A percentile compares a stretch with the other conserved stretches of the same genome.
These are phyloP conservation scores for Lysiphlebus fabarum DNA, from an alignment of 1,140 invertebrate genomes.

Conservation along the genomic window DNA sequence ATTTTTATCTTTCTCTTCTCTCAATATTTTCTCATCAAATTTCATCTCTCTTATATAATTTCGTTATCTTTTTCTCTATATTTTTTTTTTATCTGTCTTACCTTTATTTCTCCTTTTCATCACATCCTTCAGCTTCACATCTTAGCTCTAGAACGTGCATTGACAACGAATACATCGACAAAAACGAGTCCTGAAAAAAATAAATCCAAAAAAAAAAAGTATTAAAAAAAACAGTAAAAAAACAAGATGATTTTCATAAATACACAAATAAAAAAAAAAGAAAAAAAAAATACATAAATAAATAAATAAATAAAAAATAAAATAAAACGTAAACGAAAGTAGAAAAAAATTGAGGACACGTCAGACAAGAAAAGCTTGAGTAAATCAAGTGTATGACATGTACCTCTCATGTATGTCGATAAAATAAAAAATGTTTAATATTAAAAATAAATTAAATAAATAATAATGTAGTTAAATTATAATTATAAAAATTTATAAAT, in stretches of 20 bases:
- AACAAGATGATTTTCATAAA: not conserved
- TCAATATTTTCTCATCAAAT: not conserved
- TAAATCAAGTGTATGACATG: too few relatives aligned
- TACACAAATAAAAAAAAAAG: not conserved
- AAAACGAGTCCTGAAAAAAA: not conserved
- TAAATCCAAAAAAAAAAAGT: slow-evolving; percentile 5
- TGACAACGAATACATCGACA: not conserved
- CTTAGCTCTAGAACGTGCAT: not conserved
- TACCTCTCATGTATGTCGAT: too few relatives aligned
- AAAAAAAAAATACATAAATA: not conserved
- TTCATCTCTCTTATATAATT: slow-evolving; percentile 1
- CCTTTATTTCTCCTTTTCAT: not conserved
- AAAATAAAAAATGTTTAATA: too few relatives aligned
- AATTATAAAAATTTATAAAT: too few relatives aligned
- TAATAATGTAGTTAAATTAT: too few relatives aligned
- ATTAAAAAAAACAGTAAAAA: slow-evolving; percentile 20
- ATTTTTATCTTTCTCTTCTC: not conserved
- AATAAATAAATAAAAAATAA: slow-evolving; percentile 17
- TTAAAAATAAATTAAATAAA: too few relatives aligned
- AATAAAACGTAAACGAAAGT: slow-evolving; percentile 12
- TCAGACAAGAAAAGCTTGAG: too few relatives aligned
- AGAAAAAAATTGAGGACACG: not conserved
- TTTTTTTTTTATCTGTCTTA: not conserved
- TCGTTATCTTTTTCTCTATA: not conserved
- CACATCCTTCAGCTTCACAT: not conserved